Conservation (phyloP, 2,113 vertebrate genomes). For the Fregetta grallaria region DNA sequence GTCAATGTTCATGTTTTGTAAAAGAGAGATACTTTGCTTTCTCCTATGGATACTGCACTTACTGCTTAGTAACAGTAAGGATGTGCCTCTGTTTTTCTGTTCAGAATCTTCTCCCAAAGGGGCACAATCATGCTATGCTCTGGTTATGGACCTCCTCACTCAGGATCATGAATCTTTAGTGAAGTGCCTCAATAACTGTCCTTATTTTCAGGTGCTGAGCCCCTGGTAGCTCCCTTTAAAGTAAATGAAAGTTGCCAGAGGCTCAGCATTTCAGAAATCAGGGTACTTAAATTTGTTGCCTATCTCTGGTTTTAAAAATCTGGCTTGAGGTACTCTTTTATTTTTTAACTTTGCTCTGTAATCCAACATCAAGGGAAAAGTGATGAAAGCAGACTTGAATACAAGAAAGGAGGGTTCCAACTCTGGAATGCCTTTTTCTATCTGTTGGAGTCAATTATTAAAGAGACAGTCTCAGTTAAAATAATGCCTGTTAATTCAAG, state of each 20-base stretch:
- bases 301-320: constrained; percentile 9
- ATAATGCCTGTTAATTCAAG: not conserved
- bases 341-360: constrained; percentile 6
- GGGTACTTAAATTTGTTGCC: constrained; percentile 4
- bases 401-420: not conserved
- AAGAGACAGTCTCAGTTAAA: not conserved
- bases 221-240: not conserved
- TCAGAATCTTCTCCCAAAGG: not conserved
- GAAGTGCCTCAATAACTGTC: not conserved
- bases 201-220: constrained; percentile 34
- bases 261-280: constrained; percentile 21
- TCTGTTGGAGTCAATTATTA: not conserved
- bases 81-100: not conserved
- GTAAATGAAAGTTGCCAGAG: not conserved
- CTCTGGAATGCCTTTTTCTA: not conserved
- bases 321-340: constrained; percentile 2
- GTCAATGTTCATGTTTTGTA: not conserved
- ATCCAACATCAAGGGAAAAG: constrained; percentile 33
- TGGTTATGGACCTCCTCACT: not conserved
- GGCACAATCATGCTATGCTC: not conserved
- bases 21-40: not conserved
- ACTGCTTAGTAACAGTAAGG: not conserved
- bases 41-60: not conserved
- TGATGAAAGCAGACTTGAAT: not conserved
- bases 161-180: not conserved